Base-by-base conservation (phyloP, 2,113 vertebrate genomes). In the Sprattus sprattus region DNA sequence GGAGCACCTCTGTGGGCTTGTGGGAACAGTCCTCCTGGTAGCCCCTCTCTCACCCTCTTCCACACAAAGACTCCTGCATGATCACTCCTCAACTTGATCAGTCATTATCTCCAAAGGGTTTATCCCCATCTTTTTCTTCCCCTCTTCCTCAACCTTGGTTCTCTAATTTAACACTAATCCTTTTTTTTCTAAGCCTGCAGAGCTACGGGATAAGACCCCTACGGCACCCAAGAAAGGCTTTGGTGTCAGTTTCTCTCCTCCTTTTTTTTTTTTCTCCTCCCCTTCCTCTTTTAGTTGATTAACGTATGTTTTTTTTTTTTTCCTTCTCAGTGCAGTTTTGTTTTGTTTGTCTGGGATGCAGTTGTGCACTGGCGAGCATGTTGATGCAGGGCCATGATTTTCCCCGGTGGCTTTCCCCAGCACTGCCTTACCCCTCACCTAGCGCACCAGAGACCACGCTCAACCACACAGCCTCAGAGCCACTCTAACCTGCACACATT, bases 141-240 rank as follows among this genome's bases (percentile, higher is more conserved):
- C 82, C 85, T 89, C 32, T 54, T 45, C 16, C 47, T 84, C 83
- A 81, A 25, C 83, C 18, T 52, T 15, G 25, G 67, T 82, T 88
- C 84, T 86, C 83, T 86, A 89, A 47, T 88, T 93, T 95, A 94
- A 95, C 93, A 94, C 95, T 93, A 95, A 92, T 93, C 93, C 92
- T 92, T 91, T 80, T 95, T 75, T 92, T 91, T 88, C 92, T 91
- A 84, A 86, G 92, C 92, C 81, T 93, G 92, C 86, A 89, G 89
- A 91, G 90, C 92, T 89, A 92, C 93, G 93, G 94, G 94, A 95
- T 91, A 91, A 94, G 91, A 90, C 88, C 90, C 93, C 88, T 16
- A 32, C 25, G 10, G 28, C 32, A 32, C 64, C 54, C 54, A 20
- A 60, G 91, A 91, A 87, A 91, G 84, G 92, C 92, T 94, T 94